A percentile compares a stretch with the other conserved stretches of the same genome.
These are phyloP conservation scores for Drosophila neocordata DNA, from an alignment of 1,140 invertebrate genomes.

Conservation along the genomic window DNA sequence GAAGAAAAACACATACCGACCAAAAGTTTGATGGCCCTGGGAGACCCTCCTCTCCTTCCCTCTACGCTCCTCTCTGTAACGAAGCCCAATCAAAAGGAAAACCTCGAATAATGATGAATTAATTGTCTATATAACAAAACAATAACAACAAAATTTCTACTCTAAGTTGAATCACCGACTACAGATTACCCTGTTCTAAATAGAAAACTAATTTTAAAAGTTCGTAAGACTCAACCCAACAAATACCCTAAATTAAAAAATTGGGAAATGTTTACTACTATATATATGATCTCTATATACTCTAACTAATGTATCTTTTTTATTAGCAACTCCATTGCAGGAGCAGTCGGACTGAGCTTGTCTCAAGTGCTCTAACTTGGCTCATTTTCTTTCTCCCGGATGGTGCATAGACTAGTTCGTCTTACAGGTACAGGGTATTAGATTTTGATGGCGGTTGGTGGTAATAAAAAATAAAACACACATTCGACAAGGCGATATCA, in stretches of 20 bases:
- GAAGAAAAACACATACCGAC: slow-evolving; percentile 9
- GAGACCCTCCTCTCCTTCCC: slow-evolving; percentile 23
- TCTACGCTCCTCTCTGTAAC: slow-evolving; percentile 19
- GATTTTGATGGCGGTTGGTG: slow-evolving; percentile 26
- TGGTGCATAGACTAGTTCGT: neutral
- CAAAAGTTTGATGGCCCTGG: slow-evolving; percentile 63
- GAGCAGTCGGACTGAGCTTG: too few species aligned
- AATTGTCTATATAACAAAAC: slow-evolving; percentile 61
- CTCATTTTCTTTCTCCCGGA: too few species aligned
- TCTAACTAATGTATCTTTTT: too few species aligned
- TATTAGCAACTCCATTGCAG: too few species aligned
- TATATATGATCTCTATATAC: too few species aligned
- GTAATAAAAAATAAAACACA: slow-evolving; percentile 57
- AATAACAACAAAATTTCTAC: slow-evolving; percentile 51
- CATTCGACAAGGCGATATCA: slow-evolving; percentile 60
- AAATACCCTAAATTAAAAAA: too few species aligned
- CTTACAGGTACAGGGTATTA: neutral
- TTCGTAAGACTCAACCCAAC: too few species aligned
- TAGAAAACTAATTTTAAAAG: too few species aligned
- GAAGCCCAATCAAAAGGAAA: slow-evolving; percentile 39
- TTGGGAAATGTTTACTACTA: too few species aligned
- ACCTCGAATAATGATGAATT: slow-evolving; percentile 75
- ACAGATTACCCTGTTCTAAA: neutral
- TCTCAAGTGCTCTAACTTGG: too few species aligned
- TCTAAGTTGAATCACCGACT: slow-evolving; percentile 9